phyloP scores from a whole-genome alignment of 2,888 invertebrate genomes.

The Gordius sp. region DNA sequence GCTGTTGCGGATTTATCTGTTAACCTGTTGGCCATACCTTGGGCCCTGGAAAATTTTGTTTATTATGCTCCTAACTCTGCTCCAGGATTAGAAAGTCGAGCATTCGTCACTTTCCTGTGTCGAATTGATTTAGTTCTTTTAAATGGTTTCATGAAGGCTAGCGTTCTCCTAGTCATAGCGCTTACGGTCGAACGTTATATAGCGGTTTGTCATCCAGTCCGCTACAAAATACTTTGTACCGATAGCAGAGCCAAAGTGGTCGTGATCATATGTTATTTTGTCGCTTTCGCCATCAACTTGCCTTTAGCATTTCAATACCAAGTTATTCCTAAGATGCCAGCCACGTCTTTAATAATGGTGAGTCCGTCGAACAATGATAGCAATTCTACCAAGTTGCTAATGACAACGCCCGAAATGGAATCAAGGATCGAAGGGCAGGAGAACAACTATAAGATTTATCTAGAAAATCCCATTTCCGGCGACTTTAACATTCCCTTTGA shows the following conservation, averaged over 20 bases:
- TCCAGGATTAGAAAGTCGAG: slow-evolving; percentile 23
- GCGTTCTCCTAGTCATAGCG: slow-evolving; percentile 33
- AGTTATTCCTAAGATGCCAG: slow-evolving; percentile 19
- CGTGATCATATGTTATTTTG: slow-evolving; percentile 27
- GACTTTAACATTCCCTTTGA: background rate
- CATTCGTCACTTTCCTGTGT: slow-evolving; percentile 29
- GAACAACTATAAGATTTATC: no score
- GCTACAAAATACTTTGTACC: slow-evolving; percentile 22
- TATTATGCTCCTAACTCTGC: slow-evolving; percentile 23
- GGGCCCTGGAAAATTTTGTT: slow-evolving; percentile 11
- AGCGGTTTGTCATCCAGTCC: slow-evolving; percentile 27
- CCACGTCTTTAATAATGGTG: background rate
- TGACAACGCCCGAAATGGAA: no score
- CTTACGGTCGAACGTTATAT: slow-evolving; percentile 33
- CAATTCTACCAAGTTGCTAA: no score
- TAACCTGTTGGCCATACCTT: slow-evolving; percentile 30
- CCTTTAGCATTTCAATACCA: slow-evolving; percentile 30
- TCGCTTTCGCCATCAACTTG: slow-evolving; percentile 28
- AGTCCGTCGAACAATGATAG: background rate
- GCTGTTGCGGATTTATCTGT: slow-evolving; percentile 31
- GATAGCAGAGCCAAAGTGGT: slow-evolving; percentile 26
- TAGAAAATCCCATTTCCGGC: background rate
- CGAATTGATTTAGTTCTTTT: slow-evolving; percentile 32
- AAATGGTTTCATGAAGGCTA: slow-evolving; percentile 32
- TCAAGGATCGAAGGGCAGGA: no score